phyloP scores from a whole-genome alignment of 2,797 vertebrate species.

The Rhadinocentrus ornatus region DNA sequence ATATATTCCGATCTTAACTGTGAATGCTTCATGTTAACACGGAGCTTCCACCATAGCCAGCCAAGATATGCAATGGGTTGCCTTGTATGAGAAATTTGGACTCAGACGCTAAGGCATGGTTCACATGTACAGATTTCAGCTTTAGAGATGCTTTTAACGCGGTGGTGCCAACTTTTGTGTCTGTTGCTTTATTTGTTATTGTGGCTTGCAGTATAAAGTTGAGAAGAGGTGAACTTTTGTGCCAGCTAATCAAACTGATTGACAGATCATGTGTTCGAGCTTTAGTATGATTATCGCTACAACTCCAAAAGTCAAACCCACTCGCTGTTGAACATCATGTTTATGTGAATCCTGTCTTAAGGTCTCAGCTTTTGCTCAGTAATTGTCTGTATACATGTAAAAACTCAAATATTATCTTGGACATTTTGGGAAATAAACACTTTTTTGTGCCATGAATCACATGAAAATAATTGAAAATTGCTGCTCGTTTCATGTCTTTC shows the following conservation, averaged over 20 bases:
- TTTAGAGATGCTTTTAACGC: not conserved
- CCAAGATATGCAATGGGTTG: slow-evolving; percentile 4
- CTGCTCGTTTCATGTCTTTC: not conserved
- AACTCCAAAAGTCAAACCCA: not conserved
- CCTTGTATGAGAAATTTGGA: slow-evolving; percentile 3
- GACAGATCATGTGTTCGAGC: not conserved
- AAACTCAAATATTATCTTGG: not conserved
- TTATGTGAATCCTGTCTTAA: not conserved
- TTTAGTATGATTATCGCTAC: not conserved
- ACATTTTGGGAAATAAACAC: not conserved
- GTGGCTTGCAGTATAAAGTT: not conserved
- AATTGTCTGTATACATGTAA: slow-evolving; percentile 2
- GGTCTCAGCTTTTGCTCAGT: slow-evolving; percentile 7
- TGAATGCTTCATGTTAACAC: slow-evolving; percentile 71
- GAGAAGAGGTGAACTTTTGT: not conserved
- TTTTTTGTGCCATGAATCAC: not conserved
- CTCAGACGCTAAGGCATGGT: slow-evolving; percentile 1
- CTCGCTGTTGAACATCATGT: not conserved
- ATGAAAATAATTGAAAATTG: not conserved
- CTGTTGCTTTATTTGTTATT: not conserved
- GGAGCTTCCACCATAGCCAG: slow-evolving; percentile 31
- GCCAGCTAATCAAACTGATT: not conserved
- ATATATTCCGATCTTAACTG: slow-evolving; percentile 81
- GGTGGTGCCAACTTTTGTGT: no score
- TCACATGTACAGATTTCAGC: not conserved